Evolutionary conservation across 1,140 invertebrate species (phyloP).

Genomic region (Camponotus pennsylvanicus): DNA sequence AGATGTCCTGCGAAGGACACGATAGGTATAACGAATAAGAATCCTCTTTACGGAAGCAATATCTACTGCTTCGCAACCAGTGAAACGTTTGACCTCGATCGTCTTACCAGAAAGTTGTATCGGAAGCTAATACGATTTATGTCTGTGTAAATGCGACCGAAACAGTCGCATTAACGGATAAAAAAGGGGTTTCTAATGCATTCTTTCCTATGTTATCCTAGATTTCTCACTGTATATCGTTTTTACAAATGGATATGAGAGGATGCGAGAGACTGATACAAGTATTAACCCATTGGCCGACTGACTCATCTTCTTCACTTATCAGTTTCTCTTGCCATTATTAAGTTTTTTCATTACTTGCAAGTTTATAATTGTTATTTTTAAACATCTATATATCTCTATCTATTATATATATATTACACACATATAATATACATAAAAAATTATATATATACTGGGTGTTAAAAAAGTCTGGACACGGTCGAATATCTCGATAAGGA

Average conservation of each 20-base stretch:
- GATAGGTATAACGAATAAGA: constrained; percentile 13
- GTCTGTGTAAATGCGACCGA: not conserved
- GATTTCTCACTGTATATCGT: constrained; percentile 7
- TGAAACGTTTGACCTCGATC: constrained; percentile 26
- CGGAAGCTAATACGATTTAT: constrained; percentile 12
- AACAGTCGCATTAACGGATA: not conserved
- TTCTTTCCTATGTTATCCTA: constrained; percentile 1
- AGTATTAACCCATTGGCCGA: constrained; percentile 24
- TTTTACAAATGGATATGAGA: constrained; percentile 18
- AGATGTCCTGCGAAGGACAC: constrained; percentile 49
- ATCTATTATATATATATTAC: too few relatives aligned
- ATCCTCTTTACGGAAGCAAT: constrained; percentile 51
- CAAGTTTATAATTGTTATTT: constrained; percentile 1
- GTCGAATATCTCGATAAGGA: too few relatives aligned
- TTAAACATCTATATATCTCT: not conserved
- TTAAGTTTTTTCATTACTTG: not conserved
- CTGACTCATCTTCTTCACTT: constrained; percentile 11
- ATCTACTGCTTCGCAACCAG: not conserved
- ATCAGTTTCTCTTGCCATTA: not conserved
- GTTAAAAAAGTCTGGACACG: too few relatives aligned
- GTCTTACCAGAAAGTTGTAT: not conserved
- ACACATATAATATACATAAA: too few relatives aligned
- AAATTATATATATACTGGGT: too few relatives aligned
- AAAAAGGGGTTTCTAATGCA: not conserved
- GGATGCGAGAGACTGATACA: not conserved